These are phyloP conservation scores for Shinisaurus crocodilurus DNA, from an alignment of 2,113 vertebrate genomes.

Conservation along the genomic window DNA sequence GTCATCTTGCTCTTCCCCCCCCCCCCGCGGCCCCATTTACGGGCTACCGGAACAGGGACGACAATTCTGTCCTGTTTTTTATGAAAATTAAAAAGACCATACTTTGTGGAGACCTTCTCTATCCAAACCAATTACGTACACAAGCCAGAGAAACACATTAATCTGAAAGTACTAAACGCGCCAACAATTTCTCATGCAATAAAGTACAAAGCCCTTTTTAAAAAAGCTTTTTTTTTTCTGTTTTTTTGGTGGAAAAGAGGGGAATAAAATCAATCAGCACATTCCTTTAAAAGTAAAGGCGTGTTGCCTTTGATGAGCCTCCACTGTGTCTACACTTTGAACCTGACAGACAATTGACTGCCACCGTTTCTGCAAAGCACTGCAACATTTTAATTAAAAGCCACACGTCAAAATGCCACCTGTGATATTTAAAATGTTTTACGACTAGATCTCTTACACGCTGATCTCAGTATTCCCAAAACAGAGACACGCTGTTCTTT, in stretches of 20 bases:
- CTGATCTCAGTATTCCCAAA: background rate
- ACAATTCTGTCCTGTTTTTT: background rate
- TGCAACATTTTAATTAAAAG: background rate
- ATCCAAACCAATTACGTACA: background rate
- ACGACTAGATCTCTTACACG: background rate
- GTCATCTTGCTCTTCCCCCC: too few species aligned
- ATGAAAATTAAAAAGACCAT: background rate
- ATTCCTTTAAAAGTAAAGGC: background rate
- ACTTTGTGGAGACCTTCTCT: background rate
- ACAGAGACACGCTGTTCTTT: background rate
- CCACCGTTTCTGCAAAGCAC: background rate
- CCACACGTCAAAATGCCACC: background rate
- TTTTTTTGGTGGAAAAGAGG: too few species aligned
- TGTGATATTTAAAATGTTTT: slow-evolving; percentile 44
- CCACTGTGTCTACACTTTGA: background rate
- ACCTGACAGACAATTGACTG: background rate
- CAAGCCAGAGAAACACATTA: background rate
- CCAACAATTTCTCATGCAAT: too few species aligned
- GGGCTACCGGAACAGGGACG: fast-evolving
- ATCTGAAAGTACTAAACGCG: background rate
- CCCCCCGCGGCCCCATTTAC: background rate
- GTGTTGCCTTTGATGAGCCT: background rate
- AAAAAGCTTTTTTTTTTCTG: background rate
- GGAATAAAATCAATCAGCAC: fast-evolving
- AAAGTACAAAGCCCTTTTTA: background rate